Conservation (phyloP, 2,113 vertebrate genomes). For the Phalacrocorax pelagicus region DNA sequence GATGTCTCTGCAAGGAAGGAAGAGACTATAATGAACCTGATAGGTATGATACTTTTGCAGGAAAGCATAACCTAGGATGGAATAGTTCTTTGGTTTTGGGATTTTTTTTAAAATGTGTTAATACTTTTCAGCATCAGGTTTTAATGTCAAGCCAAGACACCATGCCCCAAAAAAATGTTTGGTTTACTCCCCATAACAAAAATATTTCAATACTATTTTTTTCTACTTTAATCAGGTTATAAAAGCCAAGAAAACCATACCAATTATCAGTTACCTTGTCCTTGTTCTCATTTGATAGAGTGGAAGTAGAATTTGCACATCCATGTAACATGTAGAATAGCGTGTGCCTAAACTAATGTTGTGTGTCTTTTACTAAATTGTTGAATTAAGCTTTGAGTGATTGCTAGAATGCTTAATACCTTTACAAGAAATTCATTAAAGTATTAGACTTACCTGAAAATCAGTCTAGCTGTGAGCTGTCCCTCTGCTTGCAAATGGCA, state of each 20-base stretch:
- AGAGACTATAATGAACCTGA: slow-evolving; percentile 81
- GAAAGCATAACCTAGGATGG: not conserved
- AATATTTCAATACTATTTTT: not conserved
- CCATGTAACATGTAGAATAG: not conserved
- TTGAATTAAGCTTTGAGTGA: not conserved
- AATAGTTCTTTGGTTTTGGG: not conserved
- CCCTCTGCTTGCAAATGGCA: not conserved
- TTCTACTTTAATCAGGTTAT: not conserved
- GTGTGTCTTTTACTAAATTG: not conserved
- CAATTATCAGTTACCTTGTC: not conserved
- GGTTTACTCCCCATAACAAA: not conserved
- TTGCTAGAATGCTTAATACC: not conserved
- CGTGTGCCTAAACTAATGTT: not conserved
- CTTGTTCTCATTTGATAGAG: not conserved
- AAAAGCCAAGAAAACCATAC: not conserved
- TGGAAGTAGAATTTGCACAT: not conserved
- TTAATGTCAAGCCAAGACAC: not conserved
- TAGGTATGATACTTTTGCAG: slow-evolving; percentile 74
- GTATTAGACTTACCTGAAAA: not conserved
- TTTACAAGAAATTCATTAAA: not conserved
- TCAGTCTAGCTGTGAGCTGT: not conserved
- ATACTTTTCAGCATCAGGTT: not conserved
- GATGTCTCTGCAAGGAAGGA: slow-evolving; percentile 83
- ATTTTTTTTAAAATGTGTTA: not conserved
- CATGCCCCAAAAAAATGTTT: not conserved